Evolutionary conservation across 2,888 invertebrate genomes (phyloP).

Genomic region (Pseudoips prasinana): DNA sequence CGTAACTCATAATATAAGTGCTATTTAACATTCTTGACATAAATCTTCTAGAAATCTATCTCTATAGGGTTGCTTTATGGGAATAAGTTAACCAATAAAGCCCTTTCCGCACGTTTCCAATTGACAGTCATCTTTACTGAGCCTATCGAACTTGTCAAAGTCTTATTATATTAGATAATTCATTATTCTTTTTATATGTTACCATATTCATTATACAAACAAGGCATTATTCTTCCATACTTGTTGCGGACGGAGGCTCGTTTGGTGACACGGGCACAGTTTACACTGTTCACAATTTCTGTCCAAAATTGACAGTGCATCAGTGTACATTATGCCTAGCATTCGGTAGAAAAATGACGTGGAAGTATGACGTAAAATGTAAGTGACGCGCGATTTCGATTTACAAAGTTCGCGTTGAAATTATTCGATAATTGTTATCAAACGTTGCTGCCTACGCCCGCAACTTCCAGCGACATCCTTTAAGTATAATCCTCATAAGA

Average conservation of each 20-base stretch:
- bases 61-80: no score
- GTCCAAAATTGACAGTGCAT: conserved; percentile 13
- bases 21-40: no score
- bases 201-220: conserved; percentile 67
- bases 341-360: neutral
- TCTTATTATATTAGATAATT: conserved; percentile 76
- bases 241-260: conserved; percentile 47
- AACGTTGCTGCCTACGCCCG: conserved; percentile 37
- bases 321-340: conserved; percentile 8
- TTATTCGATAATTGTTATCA: neutral
- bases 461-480: conserved; percentile 60
- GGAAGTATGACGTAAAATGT: no score
- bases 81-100: conserved; percentile 59
- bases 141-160: conserved; percentile 67
- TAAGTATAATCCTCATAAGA: conserved; percentile 79
- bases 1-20: no score
- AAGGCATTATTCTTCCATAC: conserved; percentile 69
- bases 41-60: no score
- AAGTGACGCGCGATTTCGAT: no score
- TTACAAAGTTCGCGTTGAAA: no score
- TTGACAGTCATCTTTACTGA: conserved; percentile 61
- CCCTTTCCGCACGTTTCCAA: conserved; percentile 59
- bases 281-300: conserved; percentile 13
- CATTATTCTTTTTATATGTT: conserved; percentile 59
- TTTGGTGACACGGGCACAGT: conserved; percentile 11